Evolutionary conservation across 2,888 invertebrate species (phyloP), one percentile per base, ranked within the genome.

Genomic region (Rutpela maculata): DNA sequence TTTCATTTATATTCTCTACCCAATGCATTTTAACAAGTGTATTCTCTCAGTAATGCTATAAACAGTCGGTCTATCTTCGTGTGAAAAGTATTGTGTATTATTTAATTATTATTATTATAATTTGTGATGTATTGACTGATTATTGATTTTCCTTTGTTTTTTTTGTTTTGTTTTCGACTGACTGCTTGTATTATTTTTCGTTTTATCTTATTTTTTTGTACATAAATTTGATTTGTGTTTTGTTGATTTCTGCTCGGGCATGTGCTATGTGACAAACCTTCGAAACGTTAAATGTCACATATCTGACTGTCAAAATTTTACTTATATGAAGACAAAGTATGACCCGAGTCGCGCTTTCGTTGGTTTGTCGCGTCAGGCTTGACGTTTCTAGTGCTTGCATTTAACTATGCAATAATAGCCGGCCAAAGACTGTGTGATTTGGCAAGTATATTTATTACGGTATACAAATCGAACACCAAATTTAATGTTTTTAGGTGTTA

Each of bases 61-160:
- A 82, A 80, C 81, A 82, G 84, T 82, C 84, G 81, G 83, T 83
- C 82, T 82, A 81, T 81, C 82, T 81, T 80, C 76, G 71, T 80
- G 83, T 83, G 82, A 76, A 78, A 83, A 85, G 81, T 85, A 83
- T 81, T 81, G 78, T 82, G 81, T 82, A 81, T 84, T 83, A 83
- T 83, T 83, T 82, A 83, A 81, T 80, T 79, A 82, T 82, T 81
- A 80, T 82, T 80, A 83, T 82, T 81, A 76, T 82, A 72, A 72
- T 72, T 72, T 72, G 72, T 72, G 72, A 78, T 81, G 71, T 75
- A 76, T 78, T 80, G 75, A 77, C 75, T 78, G 72, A 77, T 76
- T 80, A 80, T 71, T 77, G 77, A 76, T 68, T 69, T 72, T 38
- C 43, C 15, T 59, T 75, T 69, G 38, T 57, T 67, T 57, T 59